A percentile compares a stretch with the other conserved stretches of the same genome.
These are phyloP conservation scores for Oncorhynchus tshawytscha DNA, from an alignment of 2,113 vertebrate species.

Conservation along the genomic window DNA sequence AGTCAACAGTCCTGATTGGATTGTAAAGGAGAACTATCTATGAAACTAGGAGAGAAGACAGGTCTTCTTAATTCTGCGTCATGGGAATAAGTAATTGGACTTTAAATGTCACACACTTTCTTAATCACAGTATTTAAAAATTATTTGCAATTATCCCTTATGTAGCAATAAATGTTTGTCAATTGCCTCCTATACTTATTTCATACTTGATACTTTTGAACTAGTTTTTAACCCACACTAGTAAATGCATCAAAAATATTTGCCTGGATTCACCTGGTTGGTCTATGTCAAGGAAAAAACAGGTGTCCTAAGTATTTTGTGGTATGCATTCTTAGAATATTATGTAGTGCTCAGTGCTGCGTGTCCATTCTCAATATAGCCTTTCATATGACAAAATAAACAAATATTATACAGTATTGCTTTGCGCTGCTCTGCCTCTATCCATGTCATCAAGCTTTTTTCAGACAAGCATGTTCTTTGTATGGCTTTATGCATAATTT, in stretches of 20 bases:
- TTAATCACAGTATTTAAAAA: slow-evolving; percentile 1
- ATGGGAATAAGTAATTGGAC: neutral
- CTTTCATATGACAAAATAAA: slow-evolving; percentile 43
- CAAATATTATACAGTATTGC: slow-evolving; percentile 49
- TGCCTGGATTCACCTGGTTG: slow-evolving; percentile 29
- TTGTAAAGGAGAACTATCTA: neutral
- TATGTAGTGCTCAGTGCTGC: neutral
- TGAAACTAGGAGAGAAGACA: slow-evolving; percentile 2
- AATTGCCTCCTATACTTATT: slow-evolving; percentile 28
- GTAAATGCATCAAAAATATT: slow-evolving; percentile 65
- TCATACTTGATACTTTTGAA: slow-evolving; percentile 64
- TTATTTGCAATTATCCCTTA: slow-evolving; percentile 17
- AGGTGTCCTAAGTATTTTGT: slow-evolving; percentile 19
- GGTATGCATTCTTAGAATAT: slow-evolving; percentile 6
- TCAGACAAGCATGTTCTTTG: neutral
- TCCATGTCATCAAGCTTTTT: neutral
- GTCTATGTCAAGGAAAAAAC: neutral
- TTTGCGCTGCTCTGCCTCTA: neutral
- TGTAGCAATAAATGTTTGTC: slow-evolving; percentile 37
- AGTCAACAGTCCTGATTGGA: neutral
- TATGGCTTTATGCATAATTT: neutral
- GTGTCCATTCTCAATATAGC: slow-evolving; percentile 17
- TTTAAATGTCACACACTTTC: slow-evolving; percentile 8
- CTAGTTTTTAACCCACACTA: slow-evolving; percentile 44
- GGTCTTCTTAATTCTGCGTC: slow-evolving; percentile 4